Base-by-base conservation (phyloP, 2,888 invertebrate species). In the Epinotia brunnichana region DNA sequence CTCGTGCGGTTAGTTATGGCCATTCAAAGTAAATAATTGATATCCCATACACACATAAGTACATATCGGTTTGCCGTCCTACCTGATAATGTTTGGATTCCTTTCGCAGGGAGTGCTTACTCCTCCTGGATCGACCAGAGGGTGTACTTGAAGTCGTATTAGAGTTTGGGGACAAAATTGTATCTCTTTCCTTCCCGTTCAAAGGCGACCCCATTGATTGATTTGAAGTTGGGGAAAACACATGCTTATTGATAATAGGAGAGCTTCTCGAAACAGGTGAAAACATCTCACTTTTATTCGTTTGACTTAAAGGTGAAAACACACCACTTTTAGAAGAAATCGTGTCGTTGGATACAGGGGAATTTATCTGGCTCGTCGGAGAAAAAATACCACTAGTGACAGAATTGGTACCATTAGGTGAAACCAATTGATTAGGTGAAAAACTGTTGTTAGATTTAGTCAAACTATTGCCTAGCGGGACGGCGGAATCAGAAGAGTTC, bases 81-180 rank as follows among this genome's bases (percentile, higher is more conserved):
- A 95, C 95, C 93, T 96, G 95, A 87, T 96, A 96, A 88, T 96
- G 96, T 83, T 94, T 95, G 79, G 96, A 95, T 83, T 95, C 93
- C 90, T 96, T 96, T 81, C 95, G 94, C 76, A 92, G 90, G 77
- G 94, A 93, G 83, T 94, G 94, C 81, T 94, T 94, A 86, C 94
- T 93, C 83, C 94, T 89, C 77, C 94, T 91, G 71, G 94, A 94
- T 87, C 94, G 89, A 85, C 94, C 93, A 77, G 94, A 93, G 74
- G 94, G 94, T 80, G 95, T 95, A 56, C 94, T 92, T 78, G 94
- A 93, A 75, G 90, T 84, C 66, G 94, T 93, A 77, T 93, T 93
- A 53, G 89, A 90, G 79, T 88, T 90, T 51, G 93, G 94, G 74
- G 93, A 92, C 70, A 92, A 66, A 74, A 93, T 77, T 82, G 91